Evolutionary conservation across 2,797 vertebrate genomes (phyloP).

Genomic region (Martes flavigula): DNA sequence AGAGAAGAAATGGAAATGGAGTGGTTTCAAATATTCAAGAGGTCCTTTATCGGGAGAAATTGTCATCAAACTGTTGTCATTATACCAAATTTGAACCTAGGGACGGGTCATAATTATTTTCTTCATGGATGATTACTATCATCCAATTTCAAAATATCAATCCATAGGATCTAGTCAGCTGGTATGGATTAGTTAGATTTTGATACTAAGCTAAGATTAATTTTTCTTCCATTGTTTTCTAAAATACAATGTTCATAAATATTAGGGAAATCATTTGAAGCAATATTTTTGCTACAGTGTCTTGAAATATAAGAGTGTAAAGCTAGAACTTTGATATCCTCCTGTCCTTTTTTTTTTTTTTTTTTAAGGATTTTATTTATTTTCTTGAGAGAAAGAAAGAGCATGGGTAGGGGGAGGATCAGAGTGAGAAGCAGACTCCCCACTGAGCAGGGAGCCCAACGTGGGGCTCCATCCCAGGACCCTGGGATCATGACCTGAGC

Average conservation of each 20-base stretch:
- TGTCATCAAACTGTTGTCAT: neutral
- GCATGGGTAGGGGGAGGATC: too few relatives aligned
- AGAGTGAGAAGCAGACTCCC: too few relatives aligned
- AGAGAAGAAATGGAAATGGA: neutral
- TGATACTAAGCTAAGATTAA: neutral
- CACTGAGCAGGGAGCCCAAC: too few relatives aligned
- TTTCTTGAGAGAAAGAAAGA: too few relatives aligned
- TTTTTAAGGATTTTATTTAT: too few relatives aligned
- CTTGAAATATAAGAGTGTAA: neutral
- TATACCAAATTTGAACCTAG: neutral
- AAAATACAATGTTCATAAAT: neutral
- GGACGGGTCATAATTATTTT: neutral
- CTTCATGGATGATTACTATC: neutral
- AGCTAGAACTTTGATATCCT: neutral
- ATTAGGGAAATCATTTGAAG: neutral
- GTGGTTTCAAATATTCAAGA: neutral
- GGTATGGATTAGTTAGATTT: neutral
- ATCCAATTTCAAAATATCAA: conserved; percentile 12
- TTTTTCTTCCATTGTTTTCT: neutral
- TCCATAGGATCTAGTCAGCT: neutral
- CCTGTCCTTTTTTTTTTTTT: neutral
- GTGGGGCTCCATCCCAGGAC: too few relatives aligned
- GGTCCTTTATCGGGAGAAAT: neutral
- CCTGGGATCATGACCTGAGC: too few relatives aligned
- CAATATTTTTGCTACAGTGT: neutral